A percentile compares a stretch with the other conserved stretches of the same genome.
These are phyloP conservation scores for Pentalonia nigronervosa DNA, from an alignment of 1,140 invertebrate species.

Conservation along the genomic window DNA sequence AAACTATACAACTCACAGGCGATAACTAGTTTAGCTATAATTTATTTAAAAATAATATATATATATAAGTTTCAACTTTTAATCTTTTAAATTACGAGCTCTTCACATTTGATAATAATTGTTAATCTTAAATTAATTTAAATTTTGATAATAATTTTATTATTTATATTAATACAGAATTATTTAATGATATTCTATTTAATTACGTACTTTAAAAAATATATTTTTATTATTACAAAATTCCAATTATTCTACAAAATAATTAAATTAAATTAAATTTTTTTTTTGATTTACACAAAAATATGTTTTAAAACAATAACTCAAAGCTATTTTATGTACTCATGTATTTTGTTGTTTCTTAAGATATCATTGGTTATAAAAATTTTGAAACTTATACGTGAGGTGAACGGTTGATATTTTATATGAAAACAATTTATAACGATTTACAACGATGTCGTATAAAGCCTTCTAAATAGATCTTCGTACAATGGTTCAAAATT, in stretches of 20 bases:
- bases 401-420: constrained; percentile 9
- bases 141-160: background rate
- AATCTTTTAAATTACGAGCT: no score
- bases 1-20: no score
- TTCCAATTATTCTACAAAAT: background rate
- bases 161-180: background rate
- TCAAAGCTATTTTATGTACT: background rate
- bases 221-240: background rate
- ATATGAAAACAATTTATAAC: constrained; percentile 6
- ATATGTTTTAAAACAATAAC: background rate
- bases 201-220: background rate
- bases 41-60: no score
- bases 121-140: background rate
- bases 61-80: no score
- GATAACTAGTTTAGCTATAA: no score
- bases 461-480: constrained; percentile 22
- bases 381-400: constrained; percentile 14
- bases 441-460: background rate
- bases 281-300: no score
- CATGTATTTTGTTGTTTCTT: background rate
- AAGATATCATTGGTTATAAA: background rate
- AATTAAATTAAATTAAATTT: no score
- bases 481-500: background rate
- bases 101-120: no score
- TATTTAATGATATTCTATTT: background rate